Evolutionary conservation across 1,140 invertebrate species (phyloP).

Genomic region (Bombus cullumanus): DNA sequence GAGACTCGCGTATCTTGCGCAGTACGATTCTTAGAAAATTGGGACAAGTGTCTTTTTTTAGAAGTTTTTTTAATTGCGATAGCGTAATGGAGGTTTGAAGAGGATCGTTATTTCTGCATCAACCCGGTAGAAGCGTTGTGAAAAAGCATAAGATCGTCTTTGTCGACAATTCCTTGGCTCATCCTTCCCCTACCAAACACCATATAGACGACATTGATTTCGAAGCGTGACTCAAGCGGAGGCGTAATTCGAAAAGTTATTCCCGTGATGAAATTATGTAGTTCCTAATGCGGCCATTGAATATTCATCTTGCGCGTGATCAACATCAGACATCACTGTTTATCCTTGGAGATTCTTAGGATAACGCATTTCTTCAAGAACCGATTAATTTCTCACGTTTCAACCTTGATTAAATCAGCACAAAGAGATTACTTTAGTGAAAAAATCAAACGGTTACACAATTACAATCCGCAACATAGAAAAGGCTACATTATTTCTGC

Average conservation of each 20-base stretch:
- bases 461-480: not conserved
- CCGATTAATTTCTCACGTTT: not conserved
- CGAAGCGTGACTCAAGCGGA: constrained; percentile 16
- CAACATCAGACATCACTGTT: not conserved
- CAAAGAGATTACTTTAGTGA: too few relatives aligned
- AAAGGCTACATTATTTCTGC: not conserved
- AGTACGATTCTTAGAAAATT: constrained; percentile 2
- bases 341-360: not conserved
- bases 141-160: not conserved
- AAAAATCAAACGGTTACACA: not conserved
- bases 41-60: constrained; percentile 10
- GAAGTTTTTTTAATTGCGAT: not conserved
- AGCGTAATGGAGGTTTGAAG: not conserved
- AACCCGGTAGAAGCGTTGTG: not conserved
- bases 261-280: not conserved
- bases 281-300: not conserved
- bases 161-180: not conserved
- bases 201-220: not conserved
- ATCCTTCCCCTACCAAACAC: constrained; percentile 1
- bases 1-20: not conserved
- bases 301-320: not conserved
- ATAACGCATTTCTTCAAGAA: not conserved
- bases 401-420: not conserved
- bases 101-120: constrained; percentile 14
- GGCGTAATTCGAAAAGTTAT: not conserved